These are phyloP conservation scores for Philypnodon macrostomus DNA, from an alignment of 2,797 vertebrate genomes.

Conservation along the genomic window DNA sequence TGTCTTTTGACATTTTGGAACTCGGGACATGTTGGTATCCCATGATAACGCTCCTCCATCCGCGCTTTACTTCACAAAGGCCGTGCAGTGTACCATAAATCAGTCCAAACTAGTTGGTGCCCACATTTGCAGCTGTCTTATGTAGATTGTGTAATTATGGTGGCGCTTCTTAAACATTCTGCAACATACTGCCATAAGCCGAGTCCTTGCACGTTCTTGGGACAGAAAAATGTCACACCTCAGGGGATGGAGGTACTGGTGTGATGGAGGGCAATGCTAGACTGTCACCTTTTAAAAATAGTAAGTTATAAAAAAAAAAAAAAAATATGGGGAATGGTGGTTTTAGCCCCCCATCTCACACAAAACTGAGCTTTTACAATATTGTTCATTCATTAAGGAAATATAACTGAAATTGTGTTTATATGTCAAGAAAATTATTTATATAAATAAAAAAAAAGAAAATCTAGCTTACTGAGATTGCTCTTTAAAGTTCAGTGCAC, in stretches of 20 bases:
- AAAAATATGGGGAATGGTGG: neutral
- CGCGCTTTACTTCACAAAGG: slow-evolving; percentile 3
- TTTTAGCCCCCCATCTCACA: too few relatives aligned
- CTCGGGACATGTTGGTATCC: slow-evolving; percentile 2
- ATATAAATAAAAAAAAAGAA: too few relatives aligned
- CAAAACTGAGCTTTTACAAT: too few relatives aligned
- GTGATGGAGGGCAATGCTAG: slow-evolving; percentile 20
- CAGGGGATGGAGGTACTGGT: slow-evolving; percentile 14
- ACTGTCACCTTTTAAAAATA: slow-evolving; percentile 10
- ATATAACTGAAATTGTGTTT: neutral
- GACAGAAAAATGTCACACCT: slow-evolving; percentile 28
- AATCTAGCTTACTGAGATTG: neutral
- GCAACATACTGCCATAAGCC: slow-evolving; percentile 5
- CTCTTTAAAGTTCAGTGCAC: slow-evolving; percentile 2
- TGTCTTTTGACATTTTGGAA: slow-evolving; percentile 11
- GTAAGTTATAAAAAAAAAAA: neutral
- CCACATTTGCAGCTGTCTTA: slow-evolving; percentile 5
- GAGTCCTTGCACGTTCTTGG: slow-evolving; percentile 7
- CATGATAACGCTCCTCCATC: neutral
- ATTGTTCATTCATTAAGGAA: too few relatives aligned
- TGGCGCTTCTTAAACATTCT: slow-evolving; percentile 1
- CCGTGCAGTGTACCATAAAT: slow-evolving; percentile 4
- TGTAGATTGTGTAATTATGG: slow-evolving; percentile 4
- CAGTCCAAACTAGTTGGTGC: neutral
- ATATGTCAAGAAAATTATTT: slow-evolving; percentile 2